phyloP scores from a whole-genome alignment of 2,888 invertebrate species.

The Rhamphomyia laevipes region DNA sequence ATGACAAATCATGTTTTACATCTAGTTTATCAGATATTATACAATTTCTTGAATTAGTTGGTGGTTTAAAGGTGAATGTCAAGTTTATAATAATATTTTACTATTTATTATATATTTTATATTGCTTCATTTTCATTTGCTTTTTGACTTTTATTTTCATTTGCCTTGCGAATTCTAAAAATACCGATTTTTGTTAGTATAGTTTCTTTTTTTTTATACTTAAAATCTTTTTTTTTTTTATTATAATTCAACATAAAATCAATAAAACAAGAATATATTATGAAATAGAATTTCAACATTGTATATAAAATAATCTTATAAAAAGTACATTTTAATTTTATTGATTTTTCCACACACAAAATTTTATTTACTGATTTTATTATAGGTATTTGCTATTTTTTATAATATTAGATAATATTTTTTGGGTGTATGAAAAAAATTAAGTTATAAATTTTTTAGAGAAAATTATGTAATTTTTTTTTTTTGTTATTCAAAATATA shows the following conservation, averaged over 20 bases:
- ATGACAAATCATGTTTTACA: constrained; percentile 25
- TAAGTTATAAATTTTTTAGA: too few relatives aligned
- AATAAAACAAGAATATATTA: too few relatives aligned
- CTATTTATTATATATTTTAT: background rate
- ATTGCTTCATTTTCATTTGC: background rate
- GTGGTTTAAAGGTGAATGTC: constrained; percentile 52
- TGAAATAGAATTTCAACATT: too few relatives aligned
- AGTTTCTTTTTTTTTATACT: constrained; percentile 6
- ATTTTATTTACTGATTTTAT: too few relatives aligned
- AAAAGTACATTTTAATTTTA: too few relatives aligned
- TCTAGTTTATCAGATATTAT: constrained; percentile 31
- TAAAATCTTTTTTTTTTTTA: background rate
- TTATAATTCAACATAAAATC: background rate
- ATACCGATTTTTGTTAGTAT: background rate
- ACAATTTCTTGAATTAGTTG: constrained; percentile 59
- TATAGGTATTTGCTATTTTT: too few relatives aligned
- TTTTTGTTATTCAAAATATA: too few relatives aligned
- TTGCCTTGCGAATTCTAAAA: background rate
- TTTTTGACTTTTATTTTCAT: background rate
- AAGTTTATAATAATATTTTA: background rate
- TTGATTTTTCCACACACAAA: too few relatives aligned
- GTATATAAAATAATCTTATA: too few relatives aligned
- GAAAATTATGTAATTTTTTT: too few relatives aligned
- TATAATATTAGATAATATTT: too few relatives aligned
- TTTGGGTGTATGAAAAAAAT: too few relatives aligned